These are phyloP conservation scores for Psophia crepitans DNA, from an alignment of 2,113 vertebrate species.

Conservation along the genomic window DNA sequence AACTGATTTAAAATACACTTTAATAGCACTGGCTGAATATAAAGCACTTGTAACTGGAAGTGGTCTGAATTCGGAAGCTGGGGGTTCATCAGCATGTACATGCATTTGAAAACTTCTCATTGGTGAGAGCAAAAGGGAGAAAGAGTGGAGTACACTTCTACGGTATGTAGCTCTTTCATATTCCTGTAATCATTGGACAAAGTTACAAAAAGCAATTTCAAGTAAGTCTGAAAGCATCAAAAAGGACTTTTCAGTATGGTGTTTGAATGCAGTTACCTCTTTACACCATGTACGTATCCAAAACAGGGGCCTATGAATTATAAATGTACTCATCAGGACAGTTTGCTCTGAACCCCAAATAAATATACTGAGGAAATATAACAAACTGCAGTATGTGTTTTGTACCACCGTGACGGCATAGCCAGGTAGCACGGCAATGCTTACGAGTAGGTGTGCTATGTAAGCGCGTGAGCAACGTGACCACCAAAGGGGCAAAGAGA, in stretches of 20 bases:
- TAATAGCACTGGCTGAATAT: constrained; percentile 65
- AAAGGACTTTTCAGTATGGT: background rate
- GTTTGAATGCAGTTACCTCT: background rate
- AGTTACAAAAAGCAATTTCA: background rate
- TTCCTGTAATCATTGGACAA: background rate
- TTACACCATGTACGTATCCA: background rate
- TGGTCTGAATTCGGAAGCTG: constrained; percentile 40
- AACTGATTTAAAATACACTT: constrained; percentile 72
- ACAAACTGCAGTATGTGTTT: background rate
- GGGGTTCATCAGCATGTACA: background rate
- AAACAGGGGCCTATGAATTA: background rate
- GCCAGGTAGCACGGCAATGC: background rate
- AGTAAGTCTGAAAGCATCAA: background rate
- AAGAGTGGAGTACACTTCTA: background rate
- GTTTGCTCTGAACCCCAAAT: background rate
- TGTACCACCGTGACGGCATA: background rate
- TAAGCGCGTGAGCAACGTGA: background rate
- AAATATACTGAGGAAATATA: background rate
- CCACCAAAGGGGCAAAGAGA: background rate
- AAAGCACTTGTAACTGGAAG: constrained; percentile 51
- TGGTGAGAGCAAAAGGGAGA: background rate
- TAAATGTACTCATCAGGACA: background rate
- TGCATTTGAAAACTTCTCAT: background rate
- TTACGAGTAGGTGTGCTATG: fast-evolving
- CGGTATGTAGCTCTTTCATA: background rate